These are phyloP conservation scores for Sclerodermus sp. DNA, from an alignment of 2,888 invertebrate genomes.

Conservation along the genomic window DNA sequence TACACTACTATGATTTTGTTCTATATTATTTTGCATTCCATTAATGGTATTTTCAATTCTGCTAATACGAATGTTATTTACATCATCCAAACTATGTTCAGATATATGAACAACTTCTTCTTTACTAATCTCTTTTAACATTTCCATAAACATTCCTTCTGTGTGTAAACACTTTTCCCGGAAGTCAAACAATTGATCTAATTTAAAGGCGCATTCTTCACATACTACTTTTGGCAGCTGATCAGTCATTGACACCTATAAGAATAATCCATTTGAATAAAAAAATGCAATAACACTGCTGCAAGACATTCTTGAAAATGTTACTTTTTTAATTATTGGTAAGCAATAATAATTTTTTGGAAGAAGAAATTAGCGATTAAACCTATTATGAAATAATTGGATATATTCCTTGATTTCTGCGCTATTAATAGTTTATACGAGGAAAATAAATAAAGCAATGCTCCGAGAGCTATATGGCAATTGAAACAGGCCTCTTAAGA, in stretches of 20 bases:
- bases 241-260: conserved; percentile 61
- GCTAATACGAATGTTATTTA: conserved; percentile 28
- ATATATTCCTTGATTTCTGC: too few species aligned
- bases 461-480: too few species aligned
- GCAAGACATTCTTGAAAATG: too few species aligned
- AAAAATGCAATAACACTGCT: too few species aligned
- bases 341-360: conserved; percentile 2
- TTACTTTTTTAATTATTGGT: too few species aligned
- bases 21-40: conserved; percentile 37
- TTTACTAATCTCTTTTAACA: conserved; percentile 51
- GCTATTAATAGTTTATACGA: too few species aligned
- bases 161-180: conserved; percentile 62
- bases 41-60: conserved; percentile 33
- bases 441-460: too few species aligned
- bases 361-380: neutral
- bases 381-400: neutral
- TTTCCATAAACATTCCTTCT: conserved; percentile 59
- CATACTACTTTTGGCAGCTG: conserved; percentile 65
- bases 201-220: conserved; percentile 62
- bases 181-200: conserved; percentile 63
- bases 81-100: conserved; percentile 33
- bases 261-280: too few species aligned
- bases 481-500: conserved; percentile 4
- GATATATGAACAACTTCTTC: conserved; percentile 34
- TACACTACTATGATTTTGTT: conserved; percentile 27